Percentiles rank a stretch among this genome's conserved stretches.
Conservation (phyloP, 1,140 invertebrate genomes). For the Heterodera schachtii region DNA sequence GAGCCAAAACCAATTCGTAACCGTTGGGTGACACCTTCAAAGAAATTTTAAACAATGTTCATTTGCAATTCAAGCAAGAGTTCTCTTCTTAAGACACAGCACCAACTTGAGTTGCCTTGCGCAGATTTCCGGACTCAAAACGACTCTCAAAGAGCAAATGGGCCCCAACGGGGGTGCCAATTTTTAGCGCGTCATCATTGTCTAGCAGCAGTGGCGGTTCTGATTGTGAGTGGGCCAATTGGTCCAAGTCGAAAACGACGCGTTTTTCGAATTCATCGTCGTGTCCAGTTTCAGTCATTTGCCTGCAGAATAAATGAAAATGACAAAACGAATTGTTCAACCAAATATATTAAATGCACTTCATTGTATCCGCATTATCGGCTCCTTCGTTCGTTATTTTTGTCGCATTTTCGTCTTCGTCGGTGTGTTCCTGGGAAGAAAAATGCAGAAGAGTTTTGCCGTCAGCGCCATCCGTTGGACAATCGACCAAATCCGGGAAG, state of each 20-base stretch:
- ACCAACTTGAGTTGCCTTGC: constrained; percentile 86
- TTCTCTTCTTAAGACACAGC: background rate
- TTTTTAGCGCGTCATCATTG: constrained; percentile 39
- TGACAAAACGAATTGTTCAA: too few species aligned
- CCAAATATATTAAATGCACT: background rate
- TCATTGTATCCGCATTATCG: background rate
- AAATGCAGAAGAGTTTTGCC: background rate
- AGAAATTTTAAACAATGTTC: constrained; percentile 13
- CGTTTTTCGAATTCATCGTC: constrained; percentile 27
- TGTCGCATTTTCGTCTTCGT: background rate
- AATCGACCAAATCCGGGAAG: constrained; percentile 74
- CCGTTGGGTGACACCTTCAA: constrained; percentile 69
- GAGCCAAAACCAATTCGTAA: constrained; percentile 89
- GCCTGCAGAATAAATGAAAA: too few species aligned
- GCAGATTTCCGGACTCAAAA: constrained; percentile 92
- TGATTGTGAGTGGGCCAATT: constrained; percentile 60
- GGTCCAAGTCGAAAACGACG: constrained; percentile 78
- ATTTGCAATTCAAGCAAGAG: background rate
- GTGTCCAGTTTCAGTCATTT: constrained; percentile 1
- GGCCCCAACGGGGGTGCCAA: constrained; percentile 68
- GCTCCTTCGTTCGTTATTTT: background rate
- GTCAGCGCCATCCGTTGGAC: constrained; percentile 54
- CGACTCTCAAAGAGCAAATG: constrained; percentile 85
- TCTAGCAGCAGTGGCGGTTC: constrained; percentile 23
- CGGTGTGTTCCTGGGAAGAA: background rate